Percentiles rank a stretch among this genome's conserved stretches.
Evolutionary conservation across 2,797 vertebrate genomes (phyloP).

Genomic region (Muscicapa striata): DNA sequence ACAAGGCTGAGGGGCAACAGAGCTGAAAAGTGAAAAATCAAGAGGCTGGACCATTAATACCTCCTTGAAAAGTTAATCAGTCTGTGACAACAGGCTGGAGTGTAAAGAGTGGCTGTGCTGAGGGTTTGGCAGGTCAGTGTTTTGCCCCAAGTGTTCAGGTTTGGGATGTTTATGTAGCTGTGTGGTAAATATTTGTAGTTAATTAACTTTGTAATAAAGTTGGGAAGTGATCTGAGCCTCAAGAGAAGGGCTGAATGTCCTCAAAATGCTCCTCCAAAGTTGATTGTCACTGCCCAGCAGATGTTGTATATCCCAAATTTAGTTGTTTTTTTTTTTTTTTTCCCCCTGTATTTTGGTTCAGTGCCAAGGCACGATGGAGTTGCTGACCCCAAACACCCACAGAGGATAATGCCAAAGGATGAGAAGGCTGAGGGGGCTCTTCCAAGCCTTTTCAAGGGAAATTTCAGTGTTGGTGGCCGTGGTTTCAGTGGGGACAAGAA

Average conservation of each 20-base stretch:
- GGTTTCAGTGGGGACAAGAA: neutral
- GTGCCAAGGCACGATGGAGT: accelerated
- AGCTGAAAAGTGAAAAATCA: slow-evolving; percentile 61
- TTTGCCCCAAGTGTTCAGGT: neutral
- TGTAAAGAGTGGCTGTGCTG: neutral
- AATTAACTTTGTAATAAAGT: neutral
- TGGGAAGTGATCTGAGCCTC: neutral
- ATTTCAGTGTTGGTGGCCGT: neutral
- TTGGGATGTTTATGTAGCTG: neutral
- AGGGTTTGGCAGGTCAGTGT: neutral
- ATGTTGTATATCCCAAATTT: neutral
- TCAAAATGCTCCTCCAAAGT: neutral
- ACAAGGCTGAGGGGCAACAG: slow-evolving; percentile 52
- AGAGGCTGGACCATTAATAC: neutral
- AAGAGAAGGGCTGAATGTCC: neutral
- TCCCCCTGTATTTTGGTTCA: neutral
- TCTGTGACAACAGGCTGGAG: neutral
- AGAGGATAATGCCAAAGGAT: neutral
- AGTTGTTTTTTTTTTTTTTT: neutral
- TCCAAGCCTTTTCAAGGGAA: neutral
- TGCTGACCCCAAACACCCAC: neutral
- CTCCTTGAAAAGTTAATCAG: slow-evolving; percentile 40
- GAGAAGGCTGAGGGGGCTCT: neutral
- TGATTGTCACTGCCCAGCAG: neutral
- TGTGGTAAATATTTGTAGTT: neutral